Percentiles rank a stretch among this genome's conserved stretches.
phyloP scores from a whole-genome alignment of 2,113 vertebrate genomes.

The Gobio gobio region DNA sequence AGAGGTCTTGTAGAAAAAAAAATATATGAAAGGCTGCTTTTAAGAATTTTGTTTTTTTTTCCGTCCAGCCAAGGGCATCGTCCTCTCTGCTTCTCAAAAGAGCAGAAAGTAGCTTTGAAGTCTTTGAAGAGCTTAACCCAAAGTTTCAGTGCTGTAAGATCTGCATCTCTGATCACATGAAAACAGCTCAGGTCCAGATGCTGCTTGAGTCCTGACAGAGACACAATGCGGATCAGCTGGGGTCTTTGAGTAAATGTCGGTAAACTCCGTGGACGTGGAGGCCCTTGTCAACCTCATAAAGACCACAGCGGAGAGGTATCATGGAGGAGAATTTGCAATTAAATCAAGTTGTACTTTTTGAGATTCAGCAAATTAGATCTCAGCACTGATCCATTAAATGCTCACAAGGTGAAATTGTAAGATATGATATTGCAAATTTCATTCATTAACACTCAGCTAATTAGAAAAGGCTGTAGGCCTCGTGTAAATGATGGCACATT shows the following conservation, averaged over 20 bases:
- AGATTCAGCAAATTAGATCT: slow-evolving; percentile 16
- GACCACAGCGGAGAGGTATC: too few species aligned
- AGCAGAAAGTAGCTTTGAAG: slow-evolving; percentile 37
- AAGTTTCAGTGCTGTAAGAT: not conserved
- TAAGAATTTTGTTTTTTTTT: slow-evolving; percentile 23
- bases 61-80: slow-evolving; percentile 8
- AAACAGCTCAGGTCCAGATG: not conserved
- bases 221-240: not conserved
- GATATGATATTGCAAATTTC: slow-evolving; percentile 18
- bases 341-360: slow-evolving; percentile 1
- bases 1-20: slow-evolving; percentile 28
- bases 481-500: slow-evolving; percentile 5
- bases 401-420: slow-evolving; percentile 37
- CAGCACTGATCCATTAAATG: slow-evolving; percentile 2
- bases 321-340: not conserved
- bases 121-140: slow-evolving; percentile 19
- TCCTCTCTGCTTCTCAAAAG: not conserved
- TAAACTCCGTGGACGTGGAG: not conserved
- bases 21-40: slow-evolving; percentile 46
- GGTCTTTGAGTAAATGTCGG: not conserved
- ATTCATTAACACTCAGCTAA: slow-evolving; percentile 34
- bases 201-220: not conserved
- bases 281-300: slow-evolving; percentile 5
- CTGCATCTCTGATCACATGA: not conserved
- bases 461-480: slow-evolving; percentile 32